Percentiles rank a stretch among this genome's conserved stretches.
Conservation (phyloP, 2,797 vertebrate genomes). For the Lepus townsendii region DNA sequence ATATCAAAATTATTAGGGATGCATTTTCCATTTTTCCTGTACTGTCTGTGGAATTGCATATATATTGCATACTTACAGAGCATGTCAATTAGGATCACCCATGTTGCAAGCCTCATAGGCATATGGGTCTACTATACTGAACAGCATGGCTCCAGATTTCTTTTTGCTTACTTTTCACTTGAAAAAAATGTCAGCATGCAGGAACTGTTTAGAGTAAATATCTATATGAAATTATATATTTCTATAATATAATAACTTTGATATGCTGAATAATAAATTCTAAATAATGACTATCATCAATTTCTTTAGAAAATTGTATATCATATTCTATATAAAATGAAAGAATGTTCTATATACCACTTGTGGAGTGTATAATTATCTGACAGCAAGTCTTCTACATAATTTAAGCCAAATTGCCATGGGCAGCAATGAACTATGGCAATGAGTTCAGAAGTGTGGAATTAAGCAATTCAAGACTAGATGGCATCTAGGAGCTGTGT, state of each 20-base stretch:
- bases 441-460: not conserved
- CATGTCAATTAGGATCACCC: not conserved
- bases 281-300: not conserved
- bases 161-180: conserved; percentile 16
- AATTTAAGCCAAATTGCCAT: not conserved
- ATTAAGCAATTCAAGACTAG: not conserved
- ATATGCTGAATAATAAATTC: not conserved
- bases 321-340: not conserved
- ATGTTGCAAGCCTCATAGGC: not conserved
- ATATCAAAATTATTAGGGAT: not conserved
- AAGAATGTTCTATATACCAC: not conserved
- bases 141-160: not conserved
- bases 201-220: not conserved
- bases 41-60: not conserved
- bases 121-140: not conserved
- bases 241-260: not conserved
- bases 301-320: not conserved
- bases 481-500: too few relatives aligned
- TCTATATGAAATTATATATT: not conserved
- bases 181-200: not conserved
- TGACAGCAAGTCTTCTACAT: not conserved
- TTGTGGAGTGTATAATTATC: not conserved
- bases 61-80: not conserved
- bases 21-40: not conserved
- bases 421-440: not conserved